These are phyloP conservation scores for Epiblema foenella DNA, from an alignment of 2,888 invertebrate species.

Conservation along the genomic window DNA sequence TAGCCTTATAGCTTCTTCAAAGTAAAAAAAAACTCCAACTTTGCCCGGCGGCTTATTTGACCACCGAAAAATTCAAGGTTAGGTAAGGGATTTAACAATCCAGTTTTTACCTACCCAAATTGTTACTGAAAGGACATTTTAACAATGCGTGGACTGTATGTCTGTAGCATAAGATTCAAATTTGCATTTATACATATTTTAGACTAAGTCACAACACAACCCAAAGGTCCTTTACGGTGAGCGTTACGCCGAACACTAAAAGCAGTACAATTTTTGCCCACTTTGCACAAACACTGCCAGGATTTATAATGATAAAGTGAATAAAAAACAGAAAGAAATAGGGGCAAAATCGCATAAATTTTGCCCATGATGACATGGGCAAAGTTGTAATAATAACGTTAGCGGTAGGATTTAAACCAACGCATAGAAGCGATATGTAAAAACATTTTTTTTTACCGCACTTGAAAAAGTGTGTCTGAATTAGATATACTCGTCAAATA, in stretches of 20 bases:
- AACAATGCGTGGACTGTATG: background rate
- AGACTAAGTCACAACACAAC: background rate
- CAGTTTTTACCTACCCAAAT: too few species aligned
- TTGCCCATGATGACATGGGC: background rate
- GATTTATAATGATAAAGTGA: background rate
- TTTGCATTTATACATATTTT: constrained; percentile 2
- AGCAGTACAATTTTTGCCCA: background rate
- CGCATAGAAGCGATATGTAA: too few species aligned
- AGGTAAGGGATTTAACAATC: too few species aligned
- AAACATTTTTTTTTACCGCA: too few species aligned
- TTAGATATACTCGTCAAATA: too few species aligned
- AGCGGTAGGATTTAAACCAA: too few species aligned
- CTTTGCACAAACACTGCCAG: background rate
- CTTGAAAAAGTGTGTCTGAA: too few species aligned
- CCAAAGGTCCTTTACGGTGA: background rate
- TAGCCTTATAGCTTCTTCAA: background rate
- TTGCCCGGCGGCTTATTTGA: background rate
- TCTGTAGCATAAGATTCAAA: constrained; percentile 1
- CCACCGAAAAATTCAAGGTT: background rate
- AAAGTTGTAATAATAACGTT: background rate
- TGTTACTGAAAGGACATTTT: background rate
- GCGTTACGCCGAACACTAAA: background rate
- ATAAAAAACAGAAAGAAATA: background rate
- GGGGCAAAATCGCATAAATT: background rate
- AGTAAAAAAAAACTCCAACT: background rate